Percentiles rank a stretch among this genome's conserved stretches.
Conservation (phyloP, 2,113 vertebrate genomes). For the Pteropus alecto region DNA sequence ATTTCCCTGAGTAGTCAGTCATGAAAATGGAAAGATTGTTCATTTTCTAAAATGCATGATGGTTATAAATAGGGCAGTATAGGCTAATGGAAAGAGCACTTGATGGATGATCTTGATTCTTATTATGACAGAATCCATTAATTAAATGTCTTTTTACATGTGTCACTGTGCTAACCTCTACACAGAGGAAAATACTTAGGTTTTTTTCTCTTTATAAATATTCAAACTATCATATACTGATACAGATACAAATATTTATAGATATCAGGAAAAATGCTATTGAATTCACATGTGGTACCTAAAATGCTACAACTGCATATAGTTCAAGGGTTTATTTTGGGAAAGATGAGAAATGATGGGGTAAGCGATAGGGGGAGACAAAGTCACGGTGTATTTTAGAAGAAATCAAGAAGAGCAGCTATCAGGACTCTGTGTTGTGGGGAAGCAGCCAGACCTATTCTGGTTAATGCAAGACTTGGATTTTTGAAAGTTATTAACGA, state of each 20-base stretch:
- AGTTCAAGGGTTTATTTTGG: conserved; percentile 8
- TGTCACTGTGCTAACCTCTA: conserved; percentile 1
- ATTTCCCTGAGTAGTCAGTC: conserved; percentile 56
- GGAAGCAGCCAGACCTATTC: background rate
- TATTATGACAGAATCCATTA: conserved; percentile 33
- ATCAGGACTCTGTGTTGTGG: background rate
- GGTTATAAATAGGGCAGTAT: conserved; percentile 19
- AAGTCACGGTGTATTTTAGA: background rate
- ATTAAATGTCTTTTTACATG: conserved; percentile 12
- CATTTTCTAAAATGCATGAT: conserved; percentile 41
- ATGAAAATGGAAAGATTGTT: conserved; percentile 40
- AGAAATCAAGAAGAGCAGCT: background rate
- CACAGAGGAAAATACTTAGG: background rate
- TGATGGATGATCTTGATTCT: conserved; percentile 24
- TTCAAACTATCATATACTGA: background rate
- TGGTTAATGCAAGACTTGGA: background rate
- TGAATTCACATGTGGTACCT: background rate
- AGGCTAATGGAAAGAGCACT: background rate
- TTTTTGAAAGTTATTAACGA: background rate
- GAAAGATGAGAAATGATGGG: background rate
- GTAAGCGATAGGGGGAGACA: background rate
- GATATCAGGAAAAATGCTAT: background rate
- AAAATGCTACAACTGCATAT: background rate
- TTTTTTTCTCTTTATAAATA: background rate
- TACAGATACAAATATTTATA: conserved; percentile 8